These are phyloP conservation scores for Muricea muricata DNA, from an alignment of 92 coral and sea anemone species.

Conservation along the genomic window DNA sequence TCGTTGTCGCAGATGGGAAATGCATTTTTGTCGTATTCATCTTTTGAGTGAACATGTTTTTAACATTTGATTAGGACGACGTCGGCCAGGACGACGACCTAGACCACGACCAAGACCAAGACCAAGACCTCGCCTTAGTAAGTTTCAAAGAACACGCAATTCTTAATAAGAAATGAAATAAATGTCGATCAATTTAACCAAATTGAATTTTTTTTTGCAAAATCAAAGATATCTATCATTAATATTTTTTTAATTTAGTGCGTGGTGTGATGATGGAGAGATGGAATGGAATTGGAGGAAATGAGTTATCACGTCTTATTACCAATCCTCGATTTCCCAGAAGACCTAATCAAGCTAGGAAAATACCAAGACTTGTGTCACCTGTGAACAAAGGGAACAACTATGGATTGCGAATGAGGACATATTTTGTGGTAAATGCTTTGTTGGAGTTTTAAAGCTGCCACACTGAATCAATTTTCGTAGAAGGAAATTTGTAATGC, in stretches of 20 bases:
- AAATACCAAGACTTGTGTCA: background rate
- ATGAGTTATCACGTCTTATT: background rate
- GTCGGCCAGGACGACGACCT: background rate
- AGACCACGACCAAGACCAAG: background rate
- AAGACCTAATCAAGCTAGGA: background rate
- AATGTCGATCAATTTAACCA: too few relatives aligned
- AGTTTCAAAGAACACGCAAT: background rate
- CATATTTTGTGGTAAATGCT: background rate
- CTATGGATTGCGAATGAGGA: background rate
- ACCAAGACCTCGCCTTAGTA: background rate
- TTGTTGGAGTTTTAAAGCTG: background rate
- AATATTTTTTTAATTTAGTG: background rate
- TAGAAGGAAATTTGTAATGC: too few relatives aligned
- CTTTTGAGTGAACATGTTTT: too few relatives aligned
- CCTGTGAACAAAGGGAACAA: background rate
- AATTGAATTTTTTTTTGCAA: background rate
- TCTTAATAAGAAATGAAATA: too few relatives aligned
- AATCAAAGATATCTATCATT: background rate
- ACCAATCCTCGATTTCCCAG: background rate
- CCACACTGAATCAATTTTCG: too few relatives aligned
- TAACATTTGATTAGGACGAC: background rate
- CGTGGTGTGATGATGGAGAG: background rate
- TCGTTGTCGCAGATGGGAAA: background rate
- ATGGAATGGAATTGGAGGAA: constrained; percentile 2
- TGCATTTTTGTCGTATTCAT: too few relatives aligned